Percentiles rank a stretch among this genome's conserved stretches.
Evolutionary conservation across 2,797 vertebrate species (phyloP).

Genomic region (Peromyscus attwateri): DNA sequence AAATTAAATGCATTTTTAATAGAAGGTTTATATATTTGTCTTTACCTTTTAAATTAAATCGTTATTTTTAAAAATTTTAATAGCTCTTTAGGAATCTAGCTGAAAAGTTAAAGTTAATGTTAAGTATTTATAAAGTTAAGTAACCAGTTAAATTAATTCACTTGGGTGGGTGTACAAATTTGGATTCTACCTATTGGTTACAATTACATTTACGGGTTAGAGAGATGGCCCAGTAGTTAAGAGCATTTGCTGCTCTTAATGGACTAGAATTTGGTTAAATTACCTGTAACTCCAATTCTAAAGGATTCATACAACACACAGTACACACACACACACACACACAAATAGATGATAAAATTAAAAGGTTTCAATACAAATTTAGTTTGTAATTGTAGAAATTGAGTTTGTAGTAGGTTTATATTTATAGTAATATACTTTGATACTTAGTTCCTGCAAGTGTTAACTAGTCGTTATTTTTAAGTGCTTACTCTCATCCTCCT

Average conservation of each 20-base stretch:
- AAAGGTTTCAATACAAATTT: background rate
- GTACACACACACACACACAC: background rate
- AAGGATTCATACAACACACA: background rate
- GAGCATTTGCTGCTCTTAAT: background rate
- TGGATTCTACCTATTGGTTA: background rate
- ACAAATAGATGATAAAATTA: background rate
- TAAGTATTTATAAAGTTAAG: conserved; percentile 34
- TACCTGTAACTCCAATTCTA: background rate
- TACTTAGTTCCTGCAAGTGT: conserved; percentile 6
- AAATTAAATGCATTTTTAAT: background rate
- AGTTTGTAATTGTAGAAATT: background rate
- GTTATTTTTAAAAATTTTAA: conserved; percentile 49
- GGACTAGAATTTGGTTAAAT: background rate
- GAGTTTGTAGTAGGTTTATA: conserved; percentile 36
- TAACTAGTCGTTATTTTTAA: conserved; percentile 54
- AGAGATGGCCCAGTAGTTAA: background rate
- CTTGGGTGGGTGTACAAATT: background rate
- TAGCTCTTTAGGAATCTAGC: background rate
- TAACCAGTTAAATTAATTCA: background rate
- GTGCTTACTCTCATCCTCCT: conserved; percentile 17
- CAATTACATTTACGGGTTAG: background rate
- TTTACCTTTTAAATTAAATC: conserved; percentile 43
- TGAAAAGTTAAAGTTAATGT: conserved; percentile 42
- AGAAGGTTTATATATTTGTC: background rate
- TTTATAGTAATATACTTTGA: background rate